Conservation (phyloP, 2,797 vertebrate species). For the Sebastes steindachneri region DNA sequence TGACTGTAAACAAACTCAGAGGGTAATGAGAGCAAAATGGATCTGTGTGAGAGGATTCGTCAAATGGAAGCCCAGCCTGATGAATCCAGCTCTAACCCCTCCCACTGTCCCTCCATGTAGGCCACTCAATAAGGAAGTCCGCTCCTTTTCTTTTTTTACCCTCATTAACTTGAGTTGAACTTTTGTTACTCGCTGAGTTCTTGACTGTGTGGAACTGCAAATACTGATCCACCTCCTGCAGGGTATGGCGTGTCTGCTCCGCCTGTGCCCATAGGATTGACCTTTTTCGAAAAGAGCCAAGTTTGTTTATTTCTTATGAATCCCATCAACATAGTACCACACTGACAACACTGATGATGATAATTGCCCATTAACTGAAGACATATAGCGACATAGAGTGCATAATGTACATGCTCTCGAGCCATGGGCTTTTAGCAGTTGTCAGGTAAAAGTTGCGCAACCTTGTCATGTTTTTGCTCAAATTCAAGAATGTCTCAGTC, state of each 20-base stretch:
- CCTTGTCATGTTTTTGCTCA: neutral
- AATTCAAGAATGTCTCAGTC: neutral
- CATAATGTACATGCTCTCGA: neutral
- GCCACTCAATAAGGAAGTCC: conserved; percentile 47
- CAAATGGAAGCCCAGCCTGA: conserved; percentile 46
- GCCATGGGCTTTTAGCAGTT: neutral
- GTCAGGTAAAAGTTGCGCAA: neutral
- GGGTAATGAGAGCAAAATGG: conserved; percentile 62
- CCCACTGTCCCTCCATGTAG: conserved; percentile 34
- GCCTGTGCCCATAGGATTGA: neutral
- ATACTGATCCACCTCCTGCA: conserved; percentile 11
- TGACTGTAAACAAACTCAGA: conserved; percentile 46
- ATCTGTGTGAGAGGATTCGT: conserved; percentile 58
- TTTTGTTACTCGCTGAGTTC: neutral
- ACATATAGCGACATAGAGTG: neutral
- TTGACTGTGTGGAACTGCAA: conserved; percentile 11
- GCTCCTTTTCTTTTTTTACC: neutral
- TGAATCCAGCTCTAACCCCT: conserved; percentile 34
- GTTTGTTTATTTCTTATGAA: conserved; percentile 1
- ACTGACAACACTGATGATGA: conserved; percentile 1
- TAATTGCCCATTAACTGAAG: neutral
- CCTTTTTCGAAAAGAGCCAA: neutral
- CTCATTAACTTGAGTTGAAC: conserved; percentile 44
- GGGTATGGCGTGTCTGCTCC: neutral
- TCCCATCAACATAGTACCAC: neutral